A percentile compares a stretch with the other conserved stretches of the same genome.
Conservation (phyloP, 2,113 vertebrate species). For the Electrona antarctica region DNA sequence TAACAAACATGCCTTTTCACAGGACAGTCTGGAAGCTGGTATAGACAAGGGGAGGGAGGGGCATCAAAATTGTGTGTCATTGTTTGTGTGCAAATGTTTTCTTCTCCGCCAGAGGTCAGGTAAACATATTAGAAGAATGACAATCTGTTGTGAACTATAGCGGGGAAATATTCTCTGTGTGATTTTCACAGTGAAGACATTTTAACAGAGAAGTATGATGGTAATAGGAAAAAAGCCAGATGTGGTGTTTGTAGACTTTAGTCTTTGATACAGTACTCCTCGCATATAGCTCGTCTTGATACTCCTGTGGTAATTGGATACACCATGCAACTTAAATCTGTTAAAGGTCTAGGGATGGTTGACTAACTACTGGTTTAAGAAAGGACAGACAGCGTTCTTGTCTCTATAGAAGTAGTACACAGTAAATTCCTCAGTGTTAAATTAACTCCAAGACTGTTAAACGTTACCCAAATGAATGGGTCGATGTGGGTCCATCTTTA, state of each 20-base stretch:
- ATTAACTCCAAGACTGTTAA: too few relatives aligned
- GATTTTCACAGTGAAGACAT: constrained; percentile 17
- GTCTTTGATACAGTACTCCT: too few relatives aligned
- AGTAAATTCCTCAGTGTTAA: too few relatives aligned
- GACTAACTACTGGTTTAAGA: constrained; percentile 40
- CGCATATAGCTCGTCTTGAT: too few relatives aligned
- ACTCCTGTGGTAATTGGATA: constrained; percentile 44
- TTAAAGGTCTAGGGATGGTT: constrained; percentile 38
- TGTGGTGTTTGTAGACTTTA: too few relatives aligned
- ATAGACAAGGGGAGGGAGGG: background rate
- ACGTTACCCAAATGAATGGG: too few relatives aligned
- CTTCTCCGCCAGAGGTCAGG: constrained; percentile 21
- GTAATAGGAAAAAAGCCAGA: too few relatives aligned
- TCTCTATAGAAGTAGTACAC: constrained; percentile 30
- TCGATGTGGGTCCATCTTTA: too few relatives aligned
- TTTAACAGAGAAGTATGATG: background rate
- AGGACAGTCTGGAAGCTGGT: background rate
- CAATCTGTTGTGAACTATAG: constrained; percentile 32
- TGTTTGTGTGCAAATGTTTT: constrained; percentile 24
- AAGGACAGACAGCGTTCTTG: constrained; percentile 50
- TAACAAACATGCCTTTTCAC: background rate
- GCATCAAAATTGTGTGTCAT: background rate
- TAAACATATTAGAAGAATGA: constrained; percentile 4
- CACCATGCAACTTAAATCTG: constrained; percentile 37
- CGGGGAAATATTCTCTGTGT: constrained; percentile 6